phyloP scores from a whole-genome alignment of 2,888 invertebrate genomes.

The Crioceris asparagi region DNA sequence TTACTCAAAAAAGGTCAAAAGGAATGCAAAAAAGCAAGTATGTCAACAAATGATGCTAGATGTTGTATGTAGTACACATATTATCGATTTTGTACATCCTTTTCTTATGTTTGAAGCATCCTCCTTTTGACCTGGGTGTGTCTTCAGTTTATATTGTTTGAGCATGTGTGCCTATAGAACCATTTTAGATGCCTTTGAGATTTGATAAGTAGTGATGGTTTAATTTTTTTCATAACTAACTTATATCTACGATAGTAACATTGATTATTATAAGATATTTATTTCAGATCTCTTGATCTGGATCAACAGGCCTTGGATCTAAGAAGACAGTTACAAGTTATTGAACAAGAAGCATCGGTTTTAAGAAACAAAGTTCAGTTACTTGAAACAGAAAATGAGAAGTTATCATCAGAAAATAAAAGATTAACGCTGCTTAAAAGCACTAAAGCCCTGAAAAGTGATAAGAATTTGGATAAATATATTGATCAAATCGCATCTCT shows the following conservation, averaged over 20 bases:
- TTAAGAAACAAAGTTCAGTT: slow-evolving; percentile 56
- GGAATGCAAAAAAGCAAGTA: slow-evolving; percentile 55
- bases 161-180: no score
- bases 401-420: slow-evolving; percentile 62
- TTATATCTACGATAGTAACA: no score
- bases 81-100: no score
- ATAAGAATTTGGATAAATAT: slow-evolving; percentile 47
- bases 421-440: slow-evolving; percentile 51
- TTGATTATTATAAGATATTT: no score
- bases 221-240: no score
- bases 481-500: slow-evolving; percentile 50
- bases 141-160: no score
- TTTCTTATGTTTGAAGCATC: no score
- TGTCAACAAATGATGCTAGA: slow-evolving; percentile 22
- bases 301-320: slow-evolving; percentile 58
- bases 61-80: slow-evolving; percentile 1
- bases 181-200: no score
- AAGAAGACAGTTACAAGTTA: slow-evolving; percentile 62
- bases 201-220: no score
- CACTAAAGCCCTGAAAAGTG: slow-evolving; percentile 43
- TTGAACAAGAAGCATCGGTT: slow-evolving; percentile 65
- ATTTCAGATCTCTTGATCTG: slow-evolving; percentile 47
- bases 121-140: no score
- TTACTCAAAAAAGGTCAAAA: slow-evolving; percentile 49
- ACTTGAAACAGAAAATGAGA: slow-evolving; percentile 67